A percentile compares a stretch with the other conserved stretches of the same genome.
Evolutionary conservation across 2,888 invertebrate genomes (phyloP).

Genomic region (Acanthosepion pharaonis): DNA sequence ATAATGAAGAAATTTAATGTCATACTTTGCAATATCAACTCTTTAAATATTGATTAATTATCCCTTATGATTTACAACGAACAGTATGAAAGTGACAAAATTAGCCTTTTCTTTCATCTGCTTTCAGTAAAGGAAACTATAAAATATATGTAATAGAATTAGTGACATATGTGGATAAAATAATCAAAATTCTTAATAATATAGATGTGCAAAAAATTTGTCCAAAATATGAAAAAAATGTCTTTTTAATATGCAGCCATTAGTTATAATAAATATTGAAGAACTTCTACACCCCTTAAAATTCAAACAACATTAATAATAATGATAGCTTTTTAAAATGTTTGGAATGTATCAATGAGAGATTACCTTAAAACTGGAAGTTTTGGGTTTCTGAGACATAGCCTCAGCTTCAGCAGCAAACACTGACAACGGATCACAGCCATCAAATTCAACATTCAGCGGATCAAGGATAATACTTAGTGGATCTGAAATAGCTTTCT

Average conservation of each 20-base stretch:
- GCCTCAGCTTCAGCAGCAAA: constrained; percentile 81
- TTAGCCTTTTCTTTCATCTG: neutral
- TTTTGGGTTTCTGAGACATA: constrained; percentile 67
- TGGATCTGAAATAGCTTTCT: constrained; percentile 56
- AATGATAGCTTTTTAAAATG: neutral
- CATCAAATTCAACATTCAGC: constrained; percentile 79
- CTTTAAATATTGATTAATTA: too few species aligned
- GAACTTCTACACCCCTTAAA: neutral
- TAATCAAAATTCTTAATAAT: neutral
- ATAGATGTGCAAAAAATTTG: neutral
- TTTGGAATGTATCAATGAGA: neutral
- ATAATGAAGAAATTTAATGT: neutral
- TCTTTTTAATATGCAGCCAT: too few species aligned
- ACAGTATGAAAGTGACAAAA: neutral
- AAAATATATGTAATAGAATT: too few species aligned
- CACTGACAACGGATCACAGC: constrained; percentile 84
- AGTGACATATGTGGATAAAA: neutral
- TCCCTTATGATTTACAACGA: neutral
- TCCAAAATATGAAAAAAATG: neutral
- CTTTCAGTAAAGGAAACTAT: too few species aligned
- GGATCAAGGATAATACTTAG: constrained; percentile 60
- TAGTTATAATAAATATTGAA: neutral
- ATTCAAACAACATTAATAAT: neutral
- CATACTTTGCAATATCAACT: neutral
- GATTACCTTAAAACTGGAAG: constrained; percentile 55